phyloP scores from a whole-genome alignment of 2,888 invertebrate genomes.

The Spatulosminthurus flaviceps region DNA sequence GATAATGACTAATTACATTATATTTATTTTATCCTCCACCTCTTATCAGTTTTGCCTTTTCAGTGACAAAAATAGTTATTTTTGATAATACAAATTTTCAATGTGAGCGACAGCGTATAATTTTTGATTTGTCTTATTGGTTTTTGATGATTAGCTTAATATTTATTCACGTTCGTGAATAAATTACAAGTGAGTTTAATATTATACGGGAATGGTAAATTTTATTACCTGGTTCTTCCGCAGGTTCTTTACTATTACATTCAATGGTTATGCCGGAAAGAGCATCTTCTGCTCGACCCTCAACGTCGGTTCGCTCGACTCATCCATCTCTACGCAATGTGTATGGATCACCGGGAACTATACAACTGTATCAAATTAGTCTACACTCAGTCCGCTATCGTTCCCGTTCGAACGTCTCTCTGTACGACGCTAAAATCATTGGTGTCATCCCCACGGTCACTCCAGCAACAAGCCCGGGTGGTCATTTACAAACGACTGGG shows the following conservation, averaged over 20 bases:
- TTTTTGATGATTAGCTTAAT: no score
- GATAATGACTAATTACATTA: neutral
- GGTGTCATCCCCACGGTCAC: constrained; percentile 74
- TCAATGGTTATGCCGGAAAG: constrained; percentile 75
- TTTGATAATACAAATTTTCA: no score
- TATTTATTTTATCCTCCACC: no score
- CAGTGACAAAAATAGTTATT: no score
- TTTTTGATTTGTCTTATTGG: no score
- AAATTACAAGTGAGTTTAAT: no score
- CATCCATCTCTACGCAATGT: constrained; percentile 72
- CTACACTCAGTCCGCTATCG: constrained; percentile 72
- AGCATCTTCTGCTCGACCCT: constrained; percentile 69
- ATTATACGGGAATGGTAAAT: no score
- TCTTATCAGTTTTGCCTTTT: no score
- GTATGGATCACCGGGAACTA: constrained; percentile 68
- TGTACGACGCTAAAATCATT: constrained; percentile 73
- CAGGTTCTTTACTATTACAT: constrained; percentile 77
- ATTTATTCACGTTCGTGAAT: no score
- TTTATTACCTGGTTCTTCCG: constrained; percentile 43
- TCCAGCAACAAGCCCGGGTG: constrained; percentile 78
- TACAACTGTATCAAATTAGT: constrained; percentile 75
- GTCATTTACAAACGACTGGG: constrained; percentile 75
- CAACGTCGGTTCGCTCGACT: constrained; percentile 74
- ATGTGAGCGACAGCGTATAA: no score
- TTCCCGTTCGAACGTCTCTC: constrained; percentile 71